Evolutionary conservation across 2,113 vertebrate genomes (phyloP).

Genomic region (Probosciger aterrimus): DNA sequence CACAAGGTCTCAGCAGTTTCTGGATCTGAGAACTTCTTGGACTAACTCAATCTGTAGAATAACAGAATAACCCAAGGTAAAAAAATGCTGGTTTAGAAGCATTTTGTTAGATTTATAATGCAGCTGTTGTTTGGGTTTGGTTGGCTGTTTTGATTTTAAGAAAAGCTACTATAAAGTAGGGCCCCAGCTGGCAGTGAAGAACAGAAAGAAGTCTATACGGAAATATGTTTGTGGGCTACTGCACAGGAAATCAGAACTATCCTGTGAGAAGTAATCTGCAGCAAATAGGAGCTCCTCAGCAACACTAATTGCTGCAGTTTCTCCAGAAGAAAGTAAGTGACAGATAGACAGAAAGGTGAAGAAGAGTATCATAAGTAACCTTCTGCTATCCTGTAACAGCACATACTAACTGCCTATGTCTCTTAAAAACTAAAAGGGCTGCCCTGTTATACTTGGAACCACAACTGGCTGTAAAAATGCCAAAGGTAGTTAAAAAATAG

Average conservation of each 20-base stretch:
- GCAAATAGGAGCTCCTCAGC: not conserved
- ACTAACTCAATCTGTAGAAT: not conserved
- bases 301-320: not conserved
- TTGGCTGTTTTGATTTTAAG: not conserved
- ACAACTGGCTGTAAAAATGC: not conserved
- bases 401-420: not conserved
- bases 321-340: not conserved
- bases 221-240: not conserved
- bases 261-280: not conserved
- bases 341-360: not conserved
- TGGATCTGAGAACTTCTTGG: not conserved
- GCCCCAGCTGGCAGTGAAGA: not conserved
- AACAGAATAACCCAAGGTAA: not conserved
- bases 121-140: not conserved
- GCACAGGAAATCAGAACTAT: not conserved
- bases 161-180: not conserved
- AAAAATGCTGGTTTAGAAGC: not conserved
- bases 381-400: not conserved
- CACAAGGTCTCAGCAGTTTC: not conserved
- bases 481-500: not conserved
- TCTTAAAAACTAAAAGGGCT: not conserved
- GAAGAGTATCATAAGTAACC: not conserved
- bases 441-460: not conserved
- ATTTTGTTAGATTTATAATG: not conserved
- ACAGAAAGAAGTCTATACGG: not conserved